Evolutionary conservation across 2,113 vertebrate genomes (phyloP).

Genomic region (Melierax canorus): DNA sequence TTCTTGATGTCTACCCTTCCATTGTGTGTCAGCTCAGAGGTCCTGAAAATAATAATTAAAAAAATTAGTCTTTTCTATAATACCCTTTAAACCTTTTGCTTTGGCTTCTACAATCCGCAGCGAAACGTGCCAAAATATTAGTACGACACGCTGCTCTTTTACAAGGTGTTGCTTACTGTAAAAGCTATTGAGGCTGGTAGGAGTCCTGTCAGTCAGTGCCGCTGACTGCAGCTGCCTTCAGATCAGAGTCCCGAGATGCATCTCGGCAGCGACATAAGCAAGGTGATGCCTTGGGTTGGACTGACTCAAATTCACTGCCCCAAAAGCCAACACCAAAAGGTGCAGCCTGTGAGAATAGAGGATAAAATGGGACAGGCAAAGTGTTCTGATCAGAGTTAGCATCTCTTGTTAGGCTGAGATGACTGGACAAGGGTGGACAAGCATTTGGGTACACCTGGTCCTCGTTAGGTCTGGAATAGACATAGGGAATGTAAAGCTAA

Average conservation of each 20-base stretch:
- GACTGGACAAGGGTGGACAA: not conserved
- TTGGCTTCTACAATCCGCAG: not conserved
- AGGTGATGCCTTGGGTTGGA: not conserved
- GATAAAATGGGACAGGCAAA: not conserved
- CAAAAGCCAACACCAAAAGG: not conserved
- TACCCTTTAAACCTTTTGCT: not conserved
- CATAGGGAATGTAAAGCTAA: not conserved
- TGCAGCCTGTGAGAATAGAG: not conserved
- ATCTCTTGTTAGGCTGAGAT: not conserved
- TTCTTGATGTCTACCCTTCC: not conserved
- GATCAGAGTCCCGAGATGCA: not conserved
- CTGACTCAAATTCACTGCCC: not conserved
- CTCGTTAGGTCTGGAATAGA: not conserved
- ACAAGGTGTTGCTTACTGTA: not conserved
- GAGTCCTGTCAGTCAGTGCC: not conserved
- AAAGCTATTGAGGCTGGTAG: not conserved
- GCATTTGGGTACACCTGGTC: accelerated
- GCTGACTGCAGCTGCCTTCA: not conserved
- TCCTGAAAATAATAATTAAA: not conserved
- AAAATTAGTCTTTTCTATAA: not conserved
- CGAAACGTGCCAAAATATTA: not conserved
- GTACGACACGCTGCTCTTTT: not conserved
- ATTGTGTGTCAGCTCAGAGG: not conserved
- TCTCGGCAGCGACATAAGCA: not conserved
- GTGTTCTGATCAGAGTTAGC: not conserved